A percentile compares a stretch with the other conserved stretches of the same genome.
phyloP scores from a whole-genome alignment of 64 coral and sea anemone genomes.

The Dendrophyllia cribrosa region DNA sequence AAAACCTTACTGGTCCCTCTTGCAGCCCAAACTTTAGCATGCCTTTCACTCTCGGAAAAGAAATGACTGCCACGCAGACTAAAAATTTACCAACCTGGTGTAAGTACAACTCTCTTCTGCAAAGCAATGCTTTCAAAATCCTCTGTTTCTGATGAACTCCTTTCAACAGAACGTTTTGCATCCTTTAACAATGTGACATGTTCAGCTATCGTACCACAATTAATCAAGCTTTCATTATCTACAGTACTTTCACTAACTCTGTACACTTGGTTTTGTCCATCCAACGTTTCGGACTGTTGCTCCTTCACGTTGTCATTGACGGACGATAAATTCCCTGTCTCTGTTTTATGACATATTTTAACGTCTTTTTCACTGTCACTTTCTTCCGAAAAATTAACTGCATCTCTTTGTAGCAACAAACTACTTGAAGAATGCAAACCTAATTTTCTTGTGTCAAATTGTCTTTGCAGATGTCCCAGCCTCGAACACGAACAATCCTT shows the following conservation, averaged over 20 bases:
- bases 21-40: too few species aligned
- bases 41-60: too few species aligned
- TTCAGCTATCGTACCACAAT: not conserved
- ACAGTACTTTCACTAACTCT: not conserved
- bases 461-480: not conserved
- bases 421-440: conserved; percentile 6
- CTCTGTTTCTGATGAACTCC: not conserved
- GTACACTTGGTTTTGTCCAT: not conserved
- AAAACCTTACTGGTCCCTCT: too few species aligned
- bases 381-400: not conserved
- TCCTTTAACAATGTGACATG: not conserved
- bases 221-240: not conserved
- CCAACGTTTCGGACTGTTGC: not conserved
- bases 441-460: not conserved
- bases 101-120: not conserved
- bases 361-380: not conserved
- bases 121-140: not conserved
- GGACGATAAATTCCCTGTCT: not conserved
- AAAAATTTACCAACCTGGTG: not conserved
- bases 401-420: conserved; percentile 6
- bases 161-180: not conserved
- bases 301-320: not conserved
- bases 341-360: not conserved
- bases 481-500: not conserved
- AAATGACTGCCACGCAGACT: too few species aligned